Conservation (phyloP, 2,888 invertebrate genomes). For the Acronicta alni region DNA sequence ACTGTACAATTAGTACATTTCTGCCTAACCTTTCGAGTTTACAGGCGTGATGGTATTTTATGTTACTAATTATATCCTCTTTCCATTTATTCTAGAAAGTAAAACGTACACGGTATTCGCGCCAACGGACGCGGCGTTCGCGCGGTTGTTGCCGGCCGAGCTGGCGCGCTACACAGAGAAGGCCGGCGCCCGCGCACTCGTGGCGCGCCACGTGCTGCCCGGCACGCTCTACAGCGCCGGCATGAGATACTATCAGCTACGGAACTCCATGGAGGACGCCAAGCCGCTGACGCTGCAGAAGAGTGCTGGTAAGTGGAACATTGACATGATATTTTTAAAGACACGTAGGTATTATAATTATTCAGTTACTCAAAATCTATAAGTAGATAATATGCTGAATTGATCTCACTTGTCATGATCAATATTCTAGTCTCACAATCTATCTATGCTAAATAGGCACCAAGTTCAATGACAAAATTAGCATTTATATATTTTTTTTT, state of each 20-base stretch:
- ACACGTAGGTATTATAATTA: no score
- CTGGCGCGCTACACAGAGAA: conserved; percentile 90
- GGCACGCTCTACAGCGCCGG: conserved; percentile 95
- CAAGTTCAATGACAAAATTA: no score
- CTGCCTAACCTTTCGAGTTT: no score
- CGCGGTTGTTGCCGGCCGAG: conserved; percentile 90
- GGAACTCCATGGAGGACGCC: conserved; percentile 93
- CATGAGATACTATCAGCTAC: conserved; percentile 96
- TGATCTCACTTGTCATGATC: no score
- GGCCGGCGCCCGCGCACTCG: conserved; percentile 92
- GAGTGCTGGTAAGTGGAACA: conserved; percentile 90
- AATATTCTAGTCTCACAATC: no score
- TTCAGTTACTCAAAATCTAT: no score
- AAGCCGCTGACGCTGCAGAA: conserved; percentile 94
- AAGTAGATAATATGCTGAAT: no score
- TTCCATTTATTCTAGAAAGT: conserved; percentile 87
- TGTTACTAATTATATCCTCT: no score
- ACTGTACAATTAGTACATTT: no score
- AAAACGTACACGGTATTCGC: conserved; percentile 96
- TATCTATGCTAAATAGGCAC: no score
- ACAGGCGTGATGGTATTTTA: no score
- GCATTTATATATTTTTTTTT: neutral
- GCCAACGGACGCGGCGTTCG: conserved; percentile 94
- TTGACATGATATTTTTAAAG: no score
- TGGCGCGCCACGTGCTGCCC: conserved; percentile 93